Percentiles rank a stretch among this genome's conserved stretches.
Evolutionary conservation across 2,113 vertebrate species (phyloP).

Genomic region (Marcusenius ussheri): DNA sequence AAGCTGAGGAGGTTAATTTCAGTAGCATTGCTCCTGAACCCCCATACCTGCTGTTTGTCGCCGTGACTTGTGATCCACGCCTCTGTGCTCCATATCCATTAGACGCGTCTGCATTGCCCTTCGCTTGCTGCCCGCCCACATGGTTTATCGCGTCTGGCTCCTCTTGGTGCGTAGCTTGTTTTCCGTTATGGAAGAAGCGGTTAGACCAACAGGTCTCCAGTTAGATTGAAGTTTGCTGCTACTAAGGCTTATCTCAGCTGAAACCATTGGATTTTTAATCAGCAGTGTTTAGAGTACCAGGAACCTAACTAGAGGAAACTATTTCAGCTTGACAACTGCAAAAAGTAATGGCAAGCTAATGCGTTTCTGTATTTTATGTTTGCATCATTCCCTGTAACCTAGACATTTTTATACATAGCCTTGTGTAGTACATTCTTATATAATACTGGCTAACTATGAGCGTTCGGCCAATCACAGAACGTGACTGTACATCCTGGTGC

Average conservation of each 20-base stretch:
- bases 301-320: neutral
- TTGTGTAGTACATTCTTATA: neutral
- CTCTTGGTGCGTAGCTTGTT: neutral
- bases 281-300: neutral
- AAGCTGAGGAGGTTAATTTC: neutral
- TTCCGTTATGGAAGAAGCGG: neutral
- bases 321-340: neutral
- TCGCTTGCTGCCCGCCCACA: neutral
- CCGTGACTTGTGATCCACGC: neutral
- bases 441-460: neutral
- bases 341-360: neutral
- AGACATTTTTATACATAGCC: neutral
- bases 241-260: neutral
- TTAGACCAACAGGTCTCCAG: neutral
- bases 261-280: neutral
- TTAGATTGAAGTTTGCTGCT: neutral
- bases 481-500: neutral
- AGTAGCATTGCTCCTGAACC: neutral
- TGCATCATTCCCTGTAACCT: neutral
- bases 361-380: neutral
- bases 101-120: neutral
- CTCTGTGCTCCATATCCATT: neutral
- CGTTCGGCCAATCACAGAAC: neutral
- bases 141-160: neutral
- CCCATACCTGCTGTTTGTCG: neutral